Evolutionary conservation across 2,888 invertebrate species (phyloP), one percentile per base, ranked within the genome.

Genomic region (Pristionchus japonicus): DNA sequence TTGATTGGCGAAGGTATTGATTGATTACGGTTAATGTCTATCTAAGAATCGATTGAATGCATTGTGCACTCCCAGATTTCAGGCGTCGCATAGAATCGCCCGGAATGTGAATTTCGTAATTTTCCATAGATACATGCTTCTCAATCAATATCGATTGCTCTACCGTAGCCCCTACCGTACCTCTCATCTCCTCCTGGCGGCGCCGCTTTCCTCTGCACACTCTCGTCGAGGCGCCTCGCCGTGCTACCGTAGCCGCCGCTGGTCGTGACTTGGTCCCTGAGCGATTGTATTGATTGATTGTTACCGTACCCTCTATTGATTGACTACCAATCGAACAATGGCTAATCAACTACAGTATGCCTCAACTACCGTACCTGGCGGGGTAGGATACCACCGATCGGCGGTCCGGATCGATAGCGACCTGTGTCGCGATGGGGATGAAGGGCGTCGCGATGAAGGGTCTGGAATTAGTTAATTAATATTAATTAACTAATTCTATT

Each of bases 361-460:
- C 37, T 3, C 6, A 3, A 43, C 37, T 85, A 64, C 86, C 85
- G 85, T 85, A 70, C 86, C 85, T 85, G 27, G 27, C 9, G 23
- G 31, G n/a, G 64, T 85, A 43, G 15, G 40, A 40, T 15, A 31
- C 43, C 17, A 43, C 4, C 20, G 85, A 43, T 64, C 85, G 40
- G 3, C 89, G 86, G 57, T 89, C 89, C 20, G 89, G 89, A 85
- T 92, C 91, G 13, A 91, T 89, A 13, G 92, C 91, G 9, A 92
- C 88, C 89, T 93, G 92, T 7, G 93, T 93, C n/a, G 93, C 92
- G 64, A 93, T 91, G 34, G 93, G 94, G 93, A 94, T 94, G 88
- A 94, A 94, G 4, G 93, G 93, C 6, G 92, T 92, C 4, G 92
- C 91, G 84, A 94, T 93, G 83, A 93, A 88, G 1, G 94, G 94